Conservation (phyloP, 1,140 invertebrate species). For the Laupala kohalensis region DNA sequence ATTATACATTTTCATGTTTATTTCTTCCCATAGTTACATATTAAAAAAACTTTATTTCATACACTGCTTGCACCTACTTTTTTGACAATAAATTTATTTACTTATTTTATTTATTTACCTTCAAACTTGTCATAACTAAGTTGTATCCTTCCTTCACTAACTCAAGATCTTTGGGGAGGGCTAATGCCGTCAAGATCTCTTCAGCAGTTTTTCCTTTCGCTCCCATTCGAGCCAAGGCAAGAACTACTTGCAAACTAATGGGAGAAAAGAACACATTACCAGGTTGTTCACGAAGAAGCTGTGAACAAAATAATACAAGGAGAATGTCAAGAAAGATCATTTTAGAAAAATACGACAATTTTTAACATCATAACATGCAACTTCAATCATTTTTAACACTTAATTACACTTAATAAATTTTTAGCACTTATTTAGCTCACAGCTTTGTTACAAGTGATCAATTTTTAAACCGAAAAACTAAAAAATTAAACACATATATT, state of each 20-base stretch:
- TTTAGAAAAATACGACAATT: background rate
- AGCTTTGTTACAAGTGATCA: too few relatives aligned
- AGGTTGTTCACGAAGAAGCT: constrained; percentile 18
- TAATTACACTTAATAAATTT: too few relatives aligned
- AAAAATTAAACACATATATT: too few relatives aligned
- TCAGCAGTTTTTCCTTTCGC: constrained; percentile 36
- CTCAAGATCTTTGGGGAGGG: constrained; percentile 24
- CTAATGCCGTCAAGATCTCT: constrained; percentile 33
- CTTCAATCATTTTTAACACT: background rate
- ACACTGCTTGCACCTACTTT: too few relatives aligned
- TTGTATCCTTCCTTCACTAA: constrained; percentile 17
- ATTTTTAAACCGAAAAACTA: too few relatives aligned
- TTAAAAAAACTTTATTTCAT: too few relatives aligned
- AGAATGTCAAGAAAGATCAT: background rate
- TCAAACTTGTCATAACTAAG: constrained; percentile 18
- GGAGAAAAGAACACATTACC: constrained; percentile 43
- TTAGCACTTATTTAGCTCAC: too few relatives aligned
- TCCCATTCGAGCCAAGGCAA: constrained; percentile 41
- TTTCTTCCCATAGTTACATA: too few relatives aligned
- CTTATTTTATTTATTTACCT: constrained; percentile 23
- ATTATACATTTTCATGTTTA: too few relatives aligned
- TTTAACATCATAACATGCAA: background rate
- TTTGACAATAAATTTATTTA: too few relatives aligned
- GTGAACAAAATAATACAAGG: background rate
- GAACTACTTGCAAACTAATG: constrained; percentile 37